Conservation (phyloP, 1,140 invertebrate genomes). For the Zaprionus ghesquierei region DNA sequence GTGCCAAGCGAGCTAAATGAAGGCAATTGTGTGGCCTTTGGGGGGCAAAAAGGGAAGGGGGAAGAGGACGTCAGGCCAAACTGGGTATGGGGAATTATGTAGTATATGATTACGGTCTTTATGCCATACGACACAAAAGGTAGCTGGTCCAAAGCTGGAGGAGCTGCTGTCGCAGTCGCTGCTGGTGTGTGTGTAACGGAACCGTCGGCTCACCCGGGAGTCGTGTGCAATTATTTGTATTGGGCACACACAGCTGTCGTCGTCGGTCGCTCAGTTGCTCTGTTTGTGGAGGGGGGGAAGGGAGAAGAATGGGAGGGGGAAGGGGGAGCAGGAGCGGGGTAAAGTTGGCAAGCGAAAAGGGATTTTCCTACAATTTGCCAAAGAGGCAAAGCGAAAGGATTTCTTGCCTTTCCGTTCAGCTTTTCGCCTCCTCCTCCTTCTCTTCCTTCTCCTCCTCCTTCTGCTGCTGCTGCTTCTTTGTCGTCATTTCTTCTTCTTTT, state of each 20-base stretch:
- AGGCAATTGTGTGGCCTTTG: slow-evolving; percentile 56
- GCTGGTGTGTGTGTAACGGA: slow-evolving; percentile 13
- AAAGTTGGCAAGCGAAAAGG: slow-evolving; percentile 63
- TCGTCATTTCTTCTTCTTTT: slow-evolving; percentile 24
- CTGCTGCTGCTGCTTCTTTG: slow-evolving; percentile 10
- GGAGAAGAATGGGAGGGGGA: not conserved
- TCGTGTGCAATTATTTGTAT: slow-evolving; percentile 74
- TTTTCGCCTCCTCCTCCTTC: not conserved
- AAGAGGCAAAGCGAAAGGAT: slow-evolving; percentile 69
- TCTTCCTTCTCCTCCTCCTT: slow-evolving; percentile 2
- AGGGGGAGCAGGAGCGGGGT: slow-evolving; percentile 3
- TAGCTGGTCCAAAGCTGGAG: slow-evolving; percentile 18
- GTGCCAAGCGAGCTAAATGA: slow-evolving; percentile 28
- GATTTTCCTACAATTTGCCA: slow-evolving; percentile 78
- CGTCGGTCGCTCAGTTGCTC: slow-evolving; percentile 19
- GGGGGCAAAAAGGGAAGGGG: not conserved
- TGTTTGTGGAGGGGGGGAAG: not conserved
- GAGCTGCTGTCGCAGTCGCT: not conserved
- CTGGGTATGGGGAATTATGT: slow-evolving; percentile 5
- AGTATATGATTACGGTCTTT: slow-evolving; percentile 49
- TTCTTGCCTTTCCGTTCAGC: slow-evolving; percentile 44
- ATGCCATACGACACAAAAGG: slow-evolving; percentile 24
- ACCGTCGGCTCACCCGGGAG: slow-evolving; percentile 43
- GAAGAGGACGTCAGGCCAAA: no score
- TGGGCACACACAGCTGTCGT: slow-evolving; percentile 44